These are phyloP conservation scores for Lophius piscatorius DNA, from an alignment of 2,113 vertebrate genomes.

Conservation along the genomic window DNA sequence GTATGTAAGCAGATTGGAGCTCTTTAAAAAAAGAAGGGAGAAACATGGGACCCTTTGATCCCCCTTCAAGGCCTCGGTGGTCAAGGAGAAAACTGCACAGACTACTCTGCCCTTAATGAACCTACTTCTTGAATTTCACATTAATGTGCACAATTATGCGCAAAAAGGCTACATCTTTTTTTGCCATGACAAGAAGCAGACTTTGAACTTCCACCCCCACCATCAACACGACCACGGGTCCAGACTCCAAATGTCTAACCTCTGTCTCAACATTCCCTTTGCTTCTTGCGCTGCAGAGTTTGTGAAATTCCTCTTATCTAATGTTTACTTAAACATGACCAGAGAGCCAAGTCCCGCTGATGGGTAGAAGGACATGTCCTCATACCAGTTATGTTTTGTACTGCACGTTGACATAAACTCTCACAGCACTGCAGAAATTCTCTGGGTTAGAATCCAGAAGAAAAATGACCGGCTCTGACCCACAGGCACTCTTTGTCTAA, in stretches of 20 bases:
- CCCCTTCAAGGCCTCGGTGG: conserved; percentile 55
- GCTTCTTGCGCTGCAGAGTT: not conserved
- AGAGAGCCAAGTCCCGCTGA: conserved; percentile 42
- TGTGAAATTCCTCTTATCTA: conserved; percentile 59
- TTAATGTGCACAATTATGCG: conserved; percentile 42
- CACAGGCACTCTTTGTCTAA: conserved; percentile 61
- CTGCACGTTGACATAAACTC: conserved; percentile 22
- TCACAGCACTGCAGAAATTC: conserved; percentile 18
- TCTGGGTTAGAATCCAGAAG: conserved; percentile 41
- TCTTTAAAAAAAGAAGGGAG: conserved; percentile 69
- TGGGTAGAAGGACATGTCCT: conserved; percentile 17
- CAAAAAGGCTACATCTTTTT: conserved; percentile 16
- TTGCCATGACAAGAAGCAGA: conserved; percentile 45
- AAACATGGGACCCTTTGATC: conserved; percentile 70
- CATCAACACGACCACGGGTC: conserved; percentile 12
- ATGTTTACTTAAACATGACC: conserved; percentile 53
- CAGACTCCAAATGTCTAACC: conserved; percentile 8
- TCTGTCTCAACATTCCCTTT: not conserved
- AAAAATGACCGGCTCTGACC: conserved; percentile 48
- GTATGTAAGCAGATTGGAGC: conserved; percentile 50
- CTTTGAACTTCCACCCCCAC: conserved; percentile 8
- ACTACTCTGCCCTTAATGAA: conserved; percentile 20
- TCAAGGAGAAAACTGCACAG: conserved; percentile 56
- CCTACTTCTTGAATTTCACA: conserved; percentile 42
- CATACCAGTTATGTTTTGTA: not conserved